Percentiles rank a stretch among this genome's conserved stretches.
Conservation (phyloP, 2,888 invertebrate genomes). For the Hypomecis punctinalis region DNA sequence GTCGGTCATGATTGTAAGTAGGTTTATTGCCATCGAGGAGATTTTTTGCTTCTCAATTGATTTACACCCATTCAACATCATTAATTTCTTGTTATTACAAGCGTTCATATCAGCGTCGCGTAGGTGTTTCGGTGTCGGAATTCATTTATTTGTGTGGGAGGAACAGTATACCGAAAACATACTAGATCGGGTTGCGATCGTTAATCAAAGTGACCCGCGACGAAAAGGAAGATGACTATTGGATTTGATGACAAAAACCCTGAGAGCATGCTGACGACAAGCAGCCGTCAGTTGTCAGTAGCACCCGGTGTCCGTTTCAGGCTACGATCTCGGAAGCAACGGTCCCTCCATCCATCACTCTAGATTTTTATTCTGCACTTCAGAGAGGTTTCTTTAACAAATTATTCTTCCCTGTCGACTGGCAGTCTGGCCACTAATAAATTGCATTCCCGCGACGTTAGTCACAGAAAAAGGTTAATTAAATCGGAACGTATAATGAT, state of each 20-base stretch:
- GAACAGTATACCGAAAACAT: constrained; percentile 59
- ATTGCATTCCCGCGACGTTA: constrained; percentile 54
- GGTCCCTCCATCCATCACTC: constrained; percentile 54
- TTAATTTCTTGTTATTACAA: constrained; percentile 64
- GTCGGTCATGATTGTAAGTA: constrained; percentile 28
- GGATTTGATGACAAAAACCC: constrained; percentile 64
- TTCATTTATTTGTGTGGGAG: constrained; percentile 66
- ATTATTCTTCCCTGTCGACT: constrained; percentile 26
- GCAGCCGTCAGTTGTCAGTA: constrained; percentile 52
- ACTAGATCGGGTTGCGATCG: constrained; percentile 70
- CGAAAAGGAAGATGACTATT: constrained; percentile 56
- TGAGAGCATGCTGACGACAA: constrained; percentile 57
- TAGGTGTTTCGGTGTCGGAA: constrained; percentile 59
- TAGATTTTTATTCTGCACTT: constrained; percentile 19
- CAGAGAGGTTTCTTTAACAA: constrained; percentile 12
- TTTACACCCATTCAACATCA: constrained; percentile 61
- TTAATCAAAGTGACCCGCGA: constrained; percentile 71
- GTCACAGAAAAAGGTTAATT: constrained; percentile 69
- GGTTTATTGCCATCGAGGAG: constrained; percentile 33
- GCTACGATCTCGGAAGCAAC: constrained; percentile 54
- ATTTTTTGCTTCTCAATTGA: constrained; percentile 52
- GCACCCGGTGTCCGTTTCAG: constrained; percentile 49
- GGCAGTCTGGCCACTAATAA: constrained; percentile 31
- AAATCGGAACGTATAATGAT: constrained; percentile 62
- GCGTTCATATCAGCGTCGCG: constrained; percentile 51